A percentile compares a stretch with the other conserved stretches of the same genome.
Conservation (phyloP, 1,140 invertebrate species). For the Leptinotarsa texana region DNA sequence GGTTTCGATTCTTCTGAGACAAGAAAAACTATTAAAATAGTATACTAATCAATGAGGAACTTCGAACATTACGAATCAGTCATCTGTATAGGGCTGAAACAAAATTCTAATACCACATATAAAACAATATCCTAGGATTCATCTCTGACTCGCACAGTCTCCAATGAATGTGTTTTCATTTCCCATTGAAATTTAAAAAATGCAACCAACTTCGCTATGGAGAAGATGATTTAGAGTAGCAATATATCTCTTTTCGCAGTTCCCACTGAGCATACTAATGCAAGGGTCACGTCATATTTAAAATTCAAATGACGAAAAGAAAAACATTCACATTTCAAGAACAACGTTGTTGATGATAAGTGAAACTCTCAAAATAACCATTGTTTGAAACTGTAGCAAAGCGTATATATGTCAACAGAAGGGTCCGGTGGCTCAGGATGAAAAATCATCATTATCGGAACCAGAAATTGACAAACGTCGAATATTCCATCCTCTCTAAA, state of each 20-base stretch:
- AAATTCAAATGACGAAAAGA: background rate
- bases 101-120: background rate
- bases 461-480: constrained; percentile 40
- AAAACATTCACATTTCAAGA: constrained; percentile 2
- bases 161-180: constrained; percentile 3
- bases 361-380: constrained; percentile 41
- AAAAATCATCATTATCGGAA: constrained; percentile 45
- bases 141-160: constrained; percentile 12
- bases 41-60: constrained; percentile 6
- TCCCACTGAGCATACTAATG: too few species aligned
- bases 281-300: too few species aligned
- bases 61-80: constrained; percentile 9
- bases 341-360: constrained; percentile 22
- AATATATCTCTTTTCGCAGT: background rate
- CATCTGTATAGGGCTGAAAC: background rate
- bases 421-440: constrained; percentile 52
- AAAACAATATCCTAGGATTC: background rate
- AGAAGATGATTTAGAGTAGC: background rate
- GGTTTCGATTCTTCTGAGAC: constrained; percentile 13
- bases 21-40: constrained; percentile 4
- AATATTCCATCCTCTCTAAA: background rate
- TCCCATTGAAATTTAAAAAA: background rate
- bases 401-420: constrained; percentile 33
- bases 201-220: too few species aligned
- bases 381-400: constrained; percentile 36